These are phyloP conservation scores for Monochamus saltuarius DNA, from an alignment of 1,140 invertebrate genomes.

Conservation along the genomic window DNA sequence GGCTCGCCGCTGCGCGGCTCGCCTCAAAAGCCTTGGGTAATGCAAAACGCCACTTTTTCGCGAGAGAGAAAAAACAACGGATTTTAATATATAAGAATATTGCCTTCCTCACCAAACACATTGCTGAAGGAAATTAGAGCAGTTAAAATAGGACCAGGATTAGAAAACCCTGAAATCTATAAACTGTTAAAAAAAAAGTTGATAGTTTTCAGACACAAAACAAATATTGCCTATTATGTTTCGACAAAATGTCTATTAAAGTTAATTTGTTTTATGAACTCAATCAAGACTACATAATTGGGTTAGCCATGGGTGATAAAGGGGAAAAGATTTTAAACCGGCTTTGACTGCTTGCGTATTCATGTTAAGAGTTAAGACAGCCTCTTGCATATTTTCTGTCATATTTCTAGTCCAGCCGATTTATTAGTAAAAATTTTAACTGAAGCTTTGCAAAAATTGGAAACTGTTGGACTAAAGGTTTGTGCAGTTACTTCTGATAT, in stretches of 20 bases:
- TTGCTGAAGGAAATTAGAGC: too few species aligned
- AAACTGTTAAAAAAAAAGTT: too few species aligned
- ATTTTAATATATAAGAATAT: too few species aligned
- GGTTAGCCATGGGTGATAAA: conserved; percentile 8
- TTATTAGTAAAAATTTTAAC: conserved; percentile 2
- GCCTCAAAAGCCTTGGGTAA: too few species aligned
- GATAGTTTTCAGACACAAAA: not conserved
- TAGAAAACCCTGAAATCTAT: too few species aligned
- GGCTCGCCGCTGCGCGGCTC: too few species aligned
- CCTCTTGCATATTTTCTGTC: conserved; percentile 10
- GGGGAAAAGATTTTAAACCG: conserved; percentile 17
- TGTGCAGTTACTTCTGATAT: conserved; percentile 11
- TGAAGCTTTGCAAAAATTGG: conserved; percentile 10
- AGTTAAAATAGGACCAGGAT: too few species aligned
- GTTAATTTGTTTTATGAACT: conserved; percentile 16
- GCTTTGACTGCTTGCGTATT: conserved; percentile 14
- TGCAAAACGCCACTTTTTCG: too few species aligned
- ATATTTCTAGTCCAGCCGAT: not conserved
- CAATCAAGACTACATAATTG: conserved; percentile 14
- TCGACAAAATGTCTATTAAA: conserved; percentile 15
- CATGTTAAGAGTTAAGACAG: conserved; percentile 18
- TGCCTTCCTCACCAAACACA: too few species aligned
- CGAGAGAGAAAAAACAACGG: too few species aligned
- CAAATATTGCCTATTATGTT: conserved; percentile 6
- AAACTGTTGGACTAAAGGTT: conserved; percentile 13